Evolutionary conservation across 2,888 invertebrate species (phyloP), one percentile per base, ranked within the genome.

Genomic region (Uloborus plumipes): DNA sequence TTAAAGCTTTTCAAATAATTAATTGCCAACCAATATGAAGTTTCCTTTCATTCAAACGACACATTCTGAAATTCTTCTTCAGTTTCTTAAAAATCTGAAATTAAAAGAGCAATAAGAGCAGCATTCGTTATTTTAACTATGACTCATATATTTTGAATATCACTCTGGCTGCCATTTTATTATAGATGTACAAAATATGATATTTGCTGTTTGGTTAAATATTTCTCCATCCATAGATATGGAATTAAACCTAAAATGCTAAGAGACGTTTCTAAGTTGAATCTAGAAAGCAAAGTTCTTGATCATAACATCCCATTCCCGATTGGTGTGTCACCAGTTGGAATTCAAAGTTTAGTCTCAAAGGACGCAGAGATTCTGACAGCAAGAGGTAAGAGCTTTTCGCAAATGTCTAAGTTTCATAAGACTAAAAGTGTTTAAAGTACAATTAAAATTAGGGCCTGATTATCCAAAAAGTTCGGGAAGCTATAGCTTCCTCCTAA

Each of bases 201-300:
- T 11, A 39, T 39, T 9, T 39, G 39, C 39, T 39, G 1, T 11
- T 6, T 39, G 11, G 39, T 39, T 39, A 39, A 11, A 11, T 39
- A 39, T 39, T 39, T 39, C 11, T 26, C 26, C 4, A 2, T 18
- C 18, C 20, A 1, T 20, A 77, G 77, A 49, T 77, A 70, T 20
- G 55, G 62, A 47, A 77, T 77, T 18, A 55, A 64, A 9, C 77
- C 77, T 11, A 39, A 65, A 26, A 50, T 77, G 7, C 71, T 77
- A 13, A 26, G 71, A 20, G 77, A 77, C 49, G 77, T 77, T 6
- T 77, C 77, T 4, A 49, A 58, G 1, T 7, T 49, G 31, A 16
- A 49, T 20, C 39, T 51, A 16, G 18, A 50, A 22, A 65, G 77
- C 18, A 18, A 65, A 4, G 22, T 77, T n/a, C 31, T 77, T 15